Percentiles rank a stretch among this genome's conserved stretches.
Evolutionary conservation across 92 coral and sea anemone species (phyloP).

Genomic region (Umimayanthus chanpuru): DNA sequence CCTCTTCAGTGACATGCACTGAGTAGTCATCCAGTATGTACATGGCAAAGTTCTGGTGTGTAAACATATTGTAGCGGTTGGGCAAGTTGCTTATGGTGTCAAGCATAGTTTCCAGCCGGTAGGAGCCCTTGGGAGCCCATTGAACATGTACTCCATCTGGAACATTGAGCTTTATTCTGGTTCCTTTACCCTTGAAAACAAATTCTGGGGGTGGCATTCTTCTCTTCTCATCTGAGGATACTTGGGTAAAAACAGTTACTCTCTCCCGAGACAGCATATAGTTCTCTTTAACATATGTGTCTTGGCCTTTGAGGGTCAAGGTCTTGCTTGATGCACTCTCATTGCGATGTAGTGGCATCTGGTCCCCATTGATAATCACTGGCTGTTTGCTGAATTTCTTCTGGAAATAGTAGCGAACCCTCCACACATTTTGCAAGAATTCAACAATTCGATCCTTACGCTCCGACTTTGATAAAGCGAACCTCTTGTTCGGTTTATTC

Average conservation of each 20-base stretch:
- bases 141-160: constrained; percentile 39
- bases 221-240: constrained; percentile 37
- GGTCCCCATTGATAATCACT: constrained; percentile 42
- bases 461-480: constrained; percentile 40
- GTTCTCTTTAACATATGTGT: constrained; percentile 34
- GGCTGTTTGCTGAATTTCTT: constrained; percentile 39
- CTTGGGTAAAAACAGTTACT: constrained; percentile 34
- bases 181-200: constrained; percentile 40
- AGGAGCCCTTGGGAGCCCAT: constrained; percentile 36
- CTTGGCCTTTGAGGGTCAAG: constrained; percentile 38
- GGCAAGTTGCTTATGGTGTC: constrained; percentile 38
- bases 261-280: constrained; percentile 36
- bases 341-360: constrained; percentile 43
- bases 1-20: constrained; percentile 38
- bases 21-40: constrained; percentile 49
- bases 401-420: constrained; percentile 46
- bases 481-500: constrained; percentile 40
- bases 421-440: constrained; percentile 46
- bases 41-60: constrained; percentile 37
- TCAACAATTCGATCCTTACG: constrained; percentile 32
- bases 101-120: too few species aligned
- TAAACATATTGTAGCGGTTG: constrained; percentile 41
- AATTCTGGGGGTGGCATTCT: constrained; percentile 37
- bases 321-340: constrained; percentile 38
- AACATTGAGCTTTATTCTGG: constrained; percentile 33